Conservation (phyloP, 1,140 invertebrate species). For the Eumeta japonica region DNA sequence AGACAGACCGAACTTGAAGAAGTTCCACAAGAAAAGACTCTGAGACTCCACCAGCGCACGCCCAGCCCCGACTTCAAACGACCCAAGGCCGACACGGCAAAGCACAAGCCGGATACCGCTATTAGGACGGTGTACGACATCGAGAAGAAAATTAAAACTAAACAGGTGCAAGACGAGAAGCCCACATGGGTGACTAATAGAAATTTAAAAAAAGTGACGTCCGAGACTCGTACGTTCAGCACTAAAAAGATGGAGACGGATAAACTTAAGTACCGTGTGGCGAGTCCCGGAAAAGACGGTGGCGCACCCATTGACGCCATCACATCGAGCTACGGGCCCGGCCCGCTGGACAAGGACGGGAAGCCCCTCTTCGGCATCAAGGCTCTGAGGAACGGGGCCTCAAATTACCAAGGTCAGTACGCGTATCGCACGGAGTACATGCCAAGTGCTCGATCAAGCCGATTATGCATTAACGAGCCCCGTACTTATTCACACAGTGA, state of each 20-base stretch:
- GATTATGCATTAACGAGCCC: neutral
- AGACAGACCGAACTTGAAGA: constrained; percentile 18
- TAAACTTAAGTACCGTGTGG: constrained; percentile 36
- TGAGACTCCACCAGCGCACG: constrained; percentile 20
- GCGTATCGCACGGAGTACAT: constrained; percentile 1
- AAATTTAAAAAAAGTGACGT: constrained; percentile 48
- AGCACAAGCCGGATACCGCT: constrained; percentile 38
- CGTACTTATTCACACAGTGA: constrained; percentile 49
- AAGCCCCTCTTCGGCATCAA: constrained; percentile 72
- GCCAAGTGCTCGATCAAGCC: neutral
- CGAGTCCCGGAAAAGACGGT: constrained; percentile 41
- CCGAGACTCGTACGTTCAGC: constrained; percentile 42
- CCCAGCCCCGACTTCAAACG: constrained; percentile 31
- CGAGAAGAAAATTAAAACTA: constrained; percentile 34
- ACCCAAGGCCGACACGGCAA: constrained; percentile 19
- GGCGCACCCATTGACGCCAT: constrained; percentile 61
- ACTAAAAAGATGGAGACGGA: constrained; percentile 46
- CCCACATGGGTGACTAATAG: constrained; percentile 61
- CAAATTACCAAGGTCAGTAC: constrained; percentile 51
- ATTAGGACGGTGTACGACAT: constrained; percentile 33
- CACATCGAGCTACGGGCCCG: constrained; percentile 78
- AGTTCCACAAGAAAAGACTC: constrained; percentile 10
- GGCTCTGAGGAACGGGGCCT: constrained; percentile 66
- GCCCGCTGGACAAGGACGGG: constrained; percentile 77
- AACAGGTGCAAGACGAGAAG: constrained; percentile 38